Evolutionary conservation across 2,888 invertebrate species (phyloP).

Genomic region (Coelinius sp.): DNA sequence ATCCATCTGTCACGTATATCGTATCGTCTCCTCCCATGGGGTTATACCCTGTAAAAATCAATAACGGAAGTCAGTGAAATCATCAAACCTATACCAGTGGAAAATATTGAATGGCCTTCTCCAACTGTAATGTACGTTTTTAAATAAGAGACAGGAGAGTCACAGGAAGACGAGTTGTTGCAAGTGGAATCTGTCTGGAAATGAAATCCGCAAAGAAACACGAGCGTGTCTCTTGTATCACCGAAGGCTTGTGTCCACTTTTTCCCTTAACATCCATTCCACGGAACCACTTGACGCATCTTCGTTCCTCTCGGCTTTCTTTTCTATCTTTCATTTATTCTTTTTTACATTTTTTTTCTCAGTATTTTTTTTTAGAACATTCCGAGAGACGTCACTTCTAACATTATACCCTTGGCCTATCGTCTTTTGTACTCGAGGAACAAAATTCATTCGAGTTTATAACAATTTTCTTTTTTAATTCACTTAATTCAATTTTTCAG

Average conservation of each 20-base stretch:
- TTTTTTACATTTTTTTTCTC: constrained; percentile 6
- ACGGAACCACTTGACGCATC: constrained; percentile 29
- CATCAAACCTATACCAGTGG: not conserved
- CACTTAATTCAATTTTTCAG: too few species aligned
- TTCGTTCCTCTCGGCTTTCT: not conserved
- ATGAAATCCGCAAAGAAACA: constrained; percentile 32
- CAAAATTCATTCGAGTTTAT: not conserved
- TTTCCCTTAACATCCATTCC: constrained; percentile 41
- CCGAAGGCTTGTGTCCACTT: constrained; percentile 45
- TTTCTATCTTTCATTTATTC: constrained; percentile 19
- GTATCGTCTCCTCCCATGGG: not conserved
- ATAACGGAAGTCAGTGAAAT: constrained; percentile 20
- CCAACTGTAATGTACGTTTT: constrained; percentile 1
- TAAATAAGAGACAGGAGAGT: constrained; percentile 16
- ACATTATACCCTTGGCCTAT: not conserved
- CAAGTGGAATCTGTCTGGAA: constrained; percentile 31
- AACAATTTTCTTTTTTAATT: not conserved
- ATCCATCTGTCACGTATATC: not conserved
- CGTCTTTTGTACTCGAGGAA: not conserved
- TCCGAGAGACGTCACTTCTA: constrained; percentile 14
- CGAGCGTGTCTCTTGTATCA: constrained; percentile 13
- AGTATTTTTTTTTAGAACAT: not conserved
- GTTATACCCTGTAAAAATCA: not conserved
- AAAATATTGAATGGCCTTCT: not conserved
- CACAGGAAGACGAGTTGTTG: constrained; percentile 13